phyloP scores from a whole-genome alignment of 2,888 invertebrate genomes.

The Cataglyphis livida region DNA sequence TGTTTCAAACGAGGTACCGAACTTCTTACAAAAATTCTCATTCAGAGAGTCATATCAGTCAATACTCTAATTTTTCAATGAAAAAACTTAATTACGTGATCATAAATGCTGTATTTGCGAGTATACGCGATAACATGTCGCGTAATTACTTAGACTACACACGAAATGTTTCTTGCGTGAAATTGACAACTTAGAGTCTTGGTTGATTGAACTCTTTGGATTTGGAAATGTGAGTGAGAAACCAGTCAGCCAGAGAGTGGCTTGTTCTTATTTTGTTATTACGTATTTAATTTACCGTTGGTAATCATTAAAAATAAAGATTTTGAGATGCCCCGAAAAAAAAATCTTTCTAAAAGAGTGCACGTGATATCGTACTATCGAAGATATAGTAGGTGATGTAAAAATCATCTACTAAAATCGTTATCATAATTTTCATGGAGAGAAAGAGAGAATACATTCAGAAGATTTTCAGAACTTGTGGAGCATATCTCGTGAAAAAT shows the following conservation, averaged over 20 bases:
- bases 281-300: slow-evolving; percentile 76
- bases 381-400: slow-evolving; percentile 71
- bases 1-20: slow-evolving; percentile 76
- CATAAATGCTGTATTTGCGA: slow-evolving; percentile 59
- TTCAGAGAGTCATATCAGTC: slow-evolving; percentile 78
- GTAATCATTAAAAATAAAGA: slow-evolving; percentile 73
- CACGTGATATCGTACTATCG: slow-evolving; percentile 60
- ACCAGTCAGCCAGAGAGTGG: slow-evolving; percentile 71
- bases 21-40: slow-evolving; percentile 75
- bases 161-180: slow-evolving; percentile 23
- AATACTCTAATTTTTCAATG: slow-evolving; percentile 76
- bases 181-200: slow-evolving; percentile 73
- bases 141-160: slow-evolving; percentile 1
- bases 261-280: slow-evolving; percentile 77
- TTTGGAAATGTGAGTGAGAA: slow-evolving; percentile 69
- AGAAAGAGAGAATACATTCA: slow-evolving; percentile 75
- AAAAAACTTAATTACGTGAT: slow-evolving; percentile 48
- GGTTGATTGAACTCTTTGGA: slow-evolving; percentile 77
- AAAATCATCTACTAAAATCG: slow-evolving; percentile 61
- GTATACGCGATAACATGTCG: slow-evolving; percentile 57
- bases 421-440: slow-evolving; percentile 75
- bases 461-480: slow-evolving; percentile 61
- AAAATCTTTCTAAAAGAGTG: slow-evolving; percentile 68
- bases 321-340: slow-evolving; percentile 69
- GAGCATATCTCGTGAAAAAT: slow-evolving; percentile 66